Evolutionary conservation across 2,888 invertebrate genomes (phyloP), one percentile per base, ranked within the genome.

Genomic region (Spilosoma lubricipeda): DNA sequence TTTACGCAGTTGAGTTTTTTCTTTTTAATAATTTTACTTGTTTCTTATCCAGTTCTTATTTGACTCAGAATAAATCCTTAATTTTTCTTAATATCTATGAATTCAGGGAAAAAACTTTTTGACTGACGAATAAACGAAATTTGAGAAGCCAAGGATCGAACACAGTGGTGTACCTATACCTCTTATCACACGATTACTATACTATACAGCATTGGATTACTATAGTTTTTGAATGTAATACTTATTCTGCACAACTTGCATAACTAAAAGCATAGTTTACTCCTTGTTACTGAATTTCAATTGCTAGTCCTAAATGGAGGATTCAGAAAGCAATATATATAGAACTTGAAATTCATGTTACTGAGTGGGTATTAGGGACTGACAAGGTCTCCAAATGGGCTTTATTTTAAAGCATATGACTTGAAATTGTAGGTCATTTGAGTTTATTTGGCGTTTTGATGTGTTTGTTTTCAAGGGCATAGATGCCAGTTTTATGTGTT

Each of bases 291-390:
- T n/a, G n/a, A n/a, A n/a, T n/a, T n/a, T n/a, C n/a, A n/a, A n/a
- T n/a, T n/a, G n/a, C n/a, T n/a, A n/a, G n/a, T n/a, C n/a, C n/a
- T 77, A 79, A 82, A 84, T 78, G 75, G 73, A 71, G 67, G 76
- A 36, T 75, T 67, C 75, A 76, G 77, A 76, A 82, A 77, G 74
- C 78, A 74, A 80, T 83, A 81, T 77, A 80, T 83, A 81, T 77
- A 82, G 74, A 82, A 83, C 84, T 83, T 84, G 83, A 82, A 82
- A 73, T 82, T 77, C 75, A 72, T 67, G 74, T 77, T 70, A 75
- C 74, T 66, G 66, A 74, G 72, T 45, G 75, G 70, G 67, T 77
- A 36, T 82, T 71, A 39, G 23, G 52, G 66, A 20, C 67, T 75
- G 74, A 71, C 81, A 75, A 72, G 69, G 52, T 73, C 59, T 72